A percentile compares a stretch with the other conserved stretches of the same genome.
These are phyloP conservation scores for Ophraella communa DNA, from an alignment of 2,888 invertebrate species.

Conservation along the genomic window DNA sequence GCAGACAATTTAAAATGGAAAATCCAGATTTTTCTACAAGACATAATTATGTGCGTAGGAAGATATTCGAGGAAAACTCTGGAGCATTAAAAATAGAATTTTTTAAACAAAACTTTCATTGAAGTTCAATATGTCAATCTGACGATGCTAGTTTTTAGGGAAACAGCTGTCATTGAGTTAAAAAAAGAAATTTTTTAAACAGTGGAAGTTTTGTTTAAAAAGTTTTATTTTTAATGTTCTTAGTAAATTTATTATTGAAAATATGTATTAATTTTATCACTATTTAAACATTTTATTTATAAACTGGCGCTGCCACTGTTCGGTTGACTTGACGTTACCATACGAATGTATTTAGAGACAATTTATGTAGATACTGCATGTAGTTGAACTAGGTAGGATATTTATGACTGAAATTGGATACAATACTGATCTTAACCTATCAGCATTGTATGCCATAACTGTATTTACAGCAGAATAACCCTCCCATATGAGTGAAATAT, in stretches of 20 bases:
- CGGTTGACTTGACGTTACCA: slow-evolving; percentile 12
- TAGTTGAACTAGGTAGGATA: slow-evolving; percentile 26
- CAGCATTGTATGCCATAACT: slow-evolving; percentile 5
- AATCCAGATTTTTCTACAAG: too few species aligned
- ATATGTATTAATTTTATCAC: not conserved
- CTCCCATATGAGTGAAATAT: not conserved
- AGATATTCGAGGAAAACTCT: too few species aligned
- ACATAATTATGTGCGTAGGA: too few species aligned
- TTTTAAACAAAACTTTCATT: too few species aligned
- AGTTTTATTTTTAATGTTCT: too few species aligned
- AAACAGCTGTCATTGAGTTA: too few species aligned
- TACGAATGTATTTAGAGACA: slow-evolving; percentile 29
- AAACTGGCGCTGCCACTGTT: slow-evolving; percentile 13
- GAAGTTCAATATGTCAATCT: too few species aligned
- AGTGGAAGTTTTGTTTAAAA: too few species aligned
- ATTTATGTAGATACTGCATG: slow-evolving; percentile 29
- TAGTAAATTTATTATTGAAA: not conserved
- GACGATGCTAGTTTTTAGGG: too few species aligned
- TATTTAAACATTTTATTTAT: not conserved
- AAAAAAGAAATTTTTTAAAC: too few species aligned
- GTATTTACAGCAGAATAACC: slow-evolving; percentile 1
- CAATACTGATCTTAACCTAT: slow-evolving; percentile 25
- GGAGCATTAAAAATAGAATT: too few species aligned
- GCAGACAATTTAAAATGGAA: too few species aligned
- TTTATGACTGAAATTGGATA: slow-evolving; percentile 27